These are phyloP conservation scores for Amblyopsis rosae DNA, from an alignment of 2,113 vertebrate species.

Conservation along the genomic window DNA sequence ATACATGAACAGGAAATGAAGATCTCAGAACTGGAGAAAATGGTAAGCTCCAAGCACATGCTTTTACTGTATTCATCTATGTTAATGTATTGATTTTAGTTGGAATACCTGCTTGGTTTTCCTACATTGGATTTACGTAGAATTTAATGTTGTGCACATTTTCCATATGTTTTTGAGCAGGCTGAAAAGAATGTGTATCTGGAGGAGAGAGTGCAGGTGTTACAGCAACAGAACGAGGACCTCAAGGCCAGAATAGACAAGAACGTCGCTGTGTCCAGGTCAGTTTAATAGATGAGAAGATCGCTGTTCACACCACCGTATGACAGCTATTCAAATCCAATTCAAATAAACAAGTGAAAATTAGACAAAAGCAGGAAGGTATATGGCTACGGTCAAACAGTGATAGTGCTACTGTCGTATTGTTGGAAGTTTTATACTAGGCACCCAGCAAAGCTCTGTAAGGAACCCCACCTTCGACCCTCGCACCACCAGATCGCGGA, in stretches of 20 bases:
- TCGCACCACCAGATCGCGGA: too few relatives aligned
- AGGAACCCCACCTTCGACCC: too few relatives aligned
- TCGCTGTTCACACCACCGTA: background rate
- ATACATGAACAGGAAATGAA: constrained; percentile 94
- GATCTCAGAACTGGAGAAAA: constrained; percentile 93
- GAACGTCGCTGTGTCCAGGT: constrained; percentile 91
- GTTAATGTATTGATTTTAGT: background rate
- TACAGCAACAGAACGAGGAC: constrained; percentile 96
- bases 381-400: background rate
- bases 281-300: constrained; percentile 17
- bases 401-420: too few relatives aligned
- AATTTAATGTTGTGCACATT: constrained; percentile 57
- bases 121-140: background rate
- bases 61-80: background rate
- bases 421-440: too few relatives aligned
- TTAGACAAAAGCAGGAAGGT: background rate
- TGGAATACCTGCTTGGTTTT: background rate
- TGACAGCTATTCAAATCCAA: background rate
- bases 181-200: constrained; percentile 91
- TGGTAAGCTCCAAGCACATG: constrained; percentile 78
- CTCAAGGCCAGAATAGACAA: constrained; percentile 90
- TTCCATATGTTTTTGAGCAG: constrained; percentile 74
- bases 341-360: background rate
- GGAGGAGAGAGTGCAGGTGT: constrained; percentile 90
- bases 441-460: too few relatives aligned